A percentile compares a stretch with the other conserved stretches of the same genome.
phyloP scores from a whole-genome alignment of 2,888 invertebrate genomes.

The Selenia dentaria region DNA sequence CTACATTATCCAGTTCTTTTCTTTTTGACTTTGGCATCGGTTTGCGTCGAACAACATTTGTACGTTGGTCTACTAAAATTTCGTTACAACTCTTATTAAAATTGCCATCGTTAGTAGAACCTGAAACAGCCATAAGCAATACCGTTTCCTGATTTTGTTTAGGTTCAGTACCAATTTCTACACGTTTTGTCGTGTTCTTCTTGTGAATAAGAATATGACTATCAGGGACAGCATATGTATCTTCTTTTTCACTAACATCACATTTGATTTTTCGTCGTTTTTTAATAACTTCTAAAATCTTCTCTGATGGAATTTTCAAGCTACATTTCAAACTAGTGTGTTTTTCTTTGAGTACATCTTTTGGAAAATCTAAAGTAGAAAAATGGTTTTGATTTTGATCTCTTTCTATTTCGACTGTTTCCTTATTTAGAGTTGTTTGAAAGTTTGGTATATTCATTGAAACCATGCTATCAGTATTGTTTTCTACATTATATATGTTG shows the following conservation, averaged over 20 bases:
- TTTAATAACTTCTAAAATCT: not conserved
- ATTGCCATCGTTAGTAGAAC: too few species aligned
- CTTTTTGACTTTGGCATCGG: slow-evolving; percentile 16
- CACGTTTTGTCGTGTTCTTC: not conserved
- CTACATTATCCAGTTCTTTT: not conserved
- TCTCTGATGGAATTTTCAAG: not conserved
- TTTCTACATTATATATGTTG: not conserved
- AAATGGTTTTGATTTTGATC: not conserved
- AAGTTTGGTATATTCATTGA: slow-evolving; percentile 1
- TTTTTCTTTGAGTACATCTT: not conserved
- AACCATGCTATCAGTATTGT: not conserved
- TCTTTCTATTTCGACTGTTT: not conserved
- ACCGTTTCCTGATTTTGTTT: too few species aligned
- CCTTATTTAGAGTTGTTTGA: not conserved
- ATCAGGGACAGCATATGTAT: too few species aligned
- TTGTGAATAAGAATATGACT: not conserved
- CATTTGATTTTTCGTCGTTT: not conserved
- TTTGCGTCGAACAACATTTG: not conserved
- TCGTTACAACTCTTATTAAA: too few species aligned
- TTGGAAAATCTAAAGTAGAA: not conserved
- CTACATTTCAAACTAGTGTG: not conserved
- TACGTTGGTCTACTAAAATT: not conserved
- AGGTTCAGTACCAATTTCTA: not conserved
- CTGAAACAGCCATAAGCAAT: too few species aligned
- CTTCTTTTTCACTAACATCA: too few species aligned